Evolutionary conservation across 2,113 vertebrate species (phyloP), one percentile per base, ranked within the genome.

Genomic region (Calyptomena viridis): DNA sequence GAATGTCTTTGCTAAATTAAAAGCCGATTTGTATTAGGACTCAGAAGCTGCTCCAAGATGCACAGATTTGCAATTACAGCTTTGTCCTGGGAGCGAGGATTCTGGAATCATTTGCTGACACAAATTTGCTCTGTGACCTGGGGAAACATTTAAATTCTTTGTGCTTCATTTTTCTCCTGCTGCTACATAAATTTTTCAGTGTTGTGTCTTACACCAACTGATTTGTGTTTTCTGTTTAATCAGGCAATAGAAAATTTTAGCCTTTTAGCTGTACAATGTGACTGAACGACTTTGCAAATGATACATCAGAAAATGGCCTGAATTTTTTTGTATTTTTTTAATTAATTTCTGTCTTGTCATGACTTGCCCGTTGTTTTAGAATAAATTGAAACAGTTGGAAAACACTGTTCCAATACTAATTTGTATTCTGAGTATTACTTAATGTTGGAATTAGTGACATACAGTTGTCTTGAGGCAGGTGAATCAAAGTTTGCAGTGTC

Each of bases 111-210:
- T 92, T 73, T 89, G 79, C 79, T 90, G 88, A 52, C 85, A 92
- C 52, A 95, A 81, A 92, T 95, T 84, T 90, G 56, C 79, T 89
- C 62, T 90, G 81, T 97, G 93, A 95, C 87, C 90, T 53, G 44
- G 83, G 79, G 75, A 92, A 94, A 90, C 27, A 72, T 85, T 93
- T 83, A 77, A 93, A 88, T 87, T 91, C 55, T 83, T 79, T 6
- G 33, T 94, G 56, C 68, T 92, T 93, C 63, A 52, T 88, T 95
- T 95, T 94, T 40, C 64, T 95, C 83, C 79, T 78, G 68, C 79
- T 93, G 92, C 39, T 90, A 47, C 73, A 74, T 78, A 86, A 71
- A 44, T 94, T 92, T 97, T 95, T 91, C 80, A 72, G 73, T 46
- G 69, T 46, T 88, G 81, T 64, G 31, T 84, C 53, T 88, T 69